Conservation (phyloP, 2,888 invertebrate genomes). For the Volucella bombylans region DNA sequence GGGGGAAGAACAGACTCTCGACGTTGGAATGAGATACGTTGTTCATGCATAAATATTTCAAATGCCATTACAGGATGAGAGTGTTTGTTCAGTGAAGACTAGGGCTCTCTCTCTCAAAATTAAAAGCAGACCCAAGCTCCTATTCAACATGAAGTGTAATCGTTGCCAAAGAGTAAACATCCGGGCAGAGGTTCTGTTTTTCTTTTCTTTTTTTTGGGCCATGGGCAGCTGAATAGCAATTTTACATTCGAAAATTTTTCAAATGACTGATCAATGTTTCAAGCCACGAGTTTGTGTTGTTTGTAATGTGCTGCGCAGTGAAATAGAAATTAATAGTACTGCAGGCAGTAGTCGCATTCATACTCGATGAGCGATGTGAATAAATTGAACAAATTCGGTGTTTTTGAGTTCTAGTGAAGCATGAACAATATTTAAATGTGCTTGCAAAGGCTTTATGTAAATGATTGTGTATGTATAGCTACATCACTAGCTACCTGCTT, state of each 20-base stretch:
- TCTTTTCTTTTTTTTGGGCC: background rate
- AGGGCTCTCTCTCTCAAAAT: constrained; percentile 17
- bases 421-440: background rate
- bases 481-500: too few species aligned
- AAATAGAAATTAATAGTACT: constrained; percentile 41
- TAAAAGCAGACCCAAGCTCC: constrained; percentile 33
- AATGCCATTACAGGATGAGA: constrained; percentile 5
- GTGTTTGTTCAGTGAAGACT: background rate
- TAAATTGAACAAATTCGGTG: background rate
- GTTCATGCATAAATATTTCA: constrained; percentile 56
- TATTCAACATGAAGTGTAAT: constrained; percentile 27
- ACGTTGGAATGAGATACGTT: constrained; percentile 20
- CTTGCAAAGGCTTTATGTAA: too few species aligned
- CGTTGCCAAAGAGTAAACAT: constrained; percentile 47
- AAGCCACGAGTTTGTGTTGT: constrained; percentile 10
- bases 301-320: constrained; percentile 27
- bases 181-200: constrained; percentile 2
- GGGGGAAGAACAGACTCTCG: constrained; percentile 7
- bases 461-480: too few species aligned
- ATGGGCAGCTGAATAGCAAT: constrained; percentile 1
- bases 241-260: constrained; percentile 6
- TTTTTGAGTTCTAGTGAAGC: background rate
- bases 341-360: background rate
- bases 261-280: constrained; percentile 14
- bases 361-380: background rate